A percentile compares a stretch with the other conserved stretches of the same genome.
Evolutionary conservation across 2,888 invertebrate species (phyloP).

Genomic region (Ligdia adustata): DNA sequence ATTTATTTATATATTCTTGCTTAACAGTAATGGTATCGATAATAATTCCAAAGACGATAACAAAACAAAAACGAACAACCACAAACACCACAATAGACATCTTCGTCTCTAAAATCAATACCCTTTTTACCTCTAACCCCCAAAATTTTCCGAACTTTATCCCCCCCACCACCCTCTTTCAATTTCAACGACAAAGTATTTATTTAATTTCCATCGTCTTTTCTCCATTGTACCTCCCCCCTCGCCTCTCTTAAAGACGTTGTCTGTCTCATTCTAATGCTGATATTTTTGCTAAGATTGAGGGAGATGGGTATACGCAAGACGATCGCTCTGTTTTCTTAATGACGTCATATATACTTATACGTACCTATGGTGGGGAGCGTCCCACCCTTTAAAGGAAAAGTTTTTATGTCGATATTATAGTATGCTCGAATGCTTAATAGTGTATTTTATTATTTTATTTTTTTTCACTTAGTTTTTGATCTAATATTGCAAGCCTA

Average conservation of each 20-base stretch:
- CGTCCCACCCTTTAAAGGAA: constrained; percentile 49
- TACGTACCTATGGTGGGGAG: constrained; percentile 69
- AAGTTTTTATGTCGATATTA: constrained; percentile 61
- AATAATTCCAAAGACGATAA: constrained; percentile 20
- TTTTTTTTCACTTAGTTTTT: too few species aligned
- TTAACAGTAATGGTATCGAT: too few species aligned
- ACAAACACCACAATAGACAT: constrained; percentile 54
- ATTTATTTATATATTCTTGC: too few species aligned
- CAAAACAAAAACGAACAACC: constrained; percentile 42
- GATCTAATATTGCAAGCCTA: too few species aligned
- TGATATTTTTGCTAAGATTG: constrained; percentile 49
- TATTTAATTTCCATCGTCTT: constrained; percentile 82
- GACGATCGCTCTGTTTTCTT: constrained; percentile 77
- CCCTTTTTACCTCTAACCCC: constrained; percentile 77
- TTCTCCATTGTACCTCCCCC: constrained; percentile 76
- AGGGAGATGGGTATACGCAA: constrained; percentile 69
- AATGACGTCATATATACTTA: constrained; percentile 82
- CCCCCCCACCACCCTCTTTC: constrained; percentile 64
- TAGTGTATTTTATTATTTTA: too few species aligned
- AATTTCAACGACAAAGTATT: constrained; percentile 83
- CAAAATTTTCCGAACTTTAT: constrained; percentile 68
- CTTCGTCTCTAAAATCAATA: constrained; percentile 74
- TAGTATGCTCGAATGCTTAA: constrained; percentile 29
- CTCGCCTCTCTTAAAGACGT: constrained; percentile 64
- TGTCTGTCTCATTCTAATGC: constrained; percentile 50